Base-by-base conservation (phyloP, 2,888 invertebrate species). In the Julus scandinavius region DNA sequence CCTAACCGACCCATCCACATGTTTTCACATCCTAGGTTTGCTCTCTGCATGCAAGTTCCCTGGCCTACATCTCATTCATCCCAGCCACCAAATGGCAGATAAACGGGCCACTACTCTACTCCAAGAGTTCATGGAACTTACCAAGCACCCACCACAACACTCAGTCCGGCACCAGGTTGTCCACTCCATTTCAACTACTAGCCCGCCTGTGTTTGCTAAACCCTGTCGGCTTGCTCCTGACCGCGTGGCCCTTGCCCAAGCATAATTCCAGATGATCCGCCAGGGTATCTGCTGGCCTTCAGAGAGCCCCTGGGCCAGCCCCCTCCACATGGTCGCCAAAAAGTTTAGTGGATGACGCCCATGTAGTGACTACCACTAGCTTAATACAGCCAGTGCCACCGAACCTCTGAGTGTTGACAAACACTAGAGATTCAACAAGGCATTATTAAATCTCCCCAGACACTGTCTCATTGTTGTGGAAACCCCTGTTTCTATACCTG, bases 231-330 rank as follows among this genome's bases (percentile, higher is more conserved):
- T 83, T 29, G 5, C 83, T 83, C 2, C 83, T 2, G 83, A 83
- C 83, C 29, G 40, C 29, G 3, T 83, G 11, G 7, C 11, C 11
- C 2, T 40, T n/a, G 83, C 83, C 29, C 9, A n/a, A n/a, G 83
- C 83, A 2, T 5, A 83, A 5, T 72, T 72, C 29, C 80, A 72
- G 29, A 72, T 72, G 80, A 29, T 72, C 29, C 5, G 7, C 80
- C 29, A 5, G 7, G 80, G 80, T 20, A 7, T 72, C n/a, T n/a
- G n/a, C 7, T 7, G 80, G 7, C 80, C 80, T 72, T 7, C 80
- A 63, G n/a, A n/a, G 7, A 72, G 80, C 80, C n/a, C 2, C 2
- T 83, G 83, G n/a, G 83, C 83, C 83, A 83, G 83, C 83, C 40
- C 83, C 2, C 83, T 83, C 83, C 83, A 83, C 83, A 11, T 83